phyloP scores from a whole-genome alignment of 2,888 invertebrate genomes.

The Ophion ventricosus region DNA sequence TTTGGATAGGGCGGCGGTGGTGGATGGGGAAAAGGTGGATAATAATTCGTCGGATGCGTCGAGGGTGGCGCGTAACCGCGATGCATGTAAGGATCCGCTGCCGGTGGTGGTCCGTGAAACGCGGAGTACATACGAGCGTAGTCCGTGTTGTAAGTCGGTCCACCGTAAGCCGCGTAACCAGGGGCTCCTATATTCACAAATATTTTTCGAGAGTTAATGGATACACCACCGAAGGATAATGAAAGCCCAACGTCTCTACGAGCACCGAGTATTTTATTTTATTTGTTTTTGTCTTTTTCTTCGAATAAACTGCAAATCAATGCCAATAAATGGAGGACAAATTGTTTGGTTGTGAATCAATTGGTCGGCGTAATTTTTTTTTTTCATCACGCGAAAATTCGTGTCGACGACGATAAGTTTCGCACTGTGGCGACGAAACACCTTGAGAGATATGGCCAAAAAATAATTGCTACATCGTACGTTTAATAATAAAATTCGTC shows the following conservation, averaged over 20 bases:
- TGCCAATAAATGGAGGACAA: not conserved
- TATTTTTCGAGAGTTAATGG: constrained; percentile 42
- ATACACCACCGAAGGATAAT: not conserved
- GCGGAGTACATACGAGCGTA: constrained; percentile 82
- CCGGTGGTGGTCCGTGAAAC: constrained; percentile 81
- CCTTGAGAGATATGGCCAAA: not conserved
- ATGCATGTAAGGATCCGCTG: constrained; percentile 81
- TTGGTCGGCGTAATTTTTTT: not conserved
- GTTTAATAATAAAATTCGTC: not conserved
- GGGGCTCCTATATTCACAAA: constrained; percentile 75
- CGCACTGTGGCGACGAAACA: not conserved
- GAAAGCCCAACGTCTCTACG: not conserved
- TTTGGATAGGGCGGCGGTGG: constrained; percentile 85
- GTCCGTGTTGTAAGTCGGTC: constrained; percentile 80
- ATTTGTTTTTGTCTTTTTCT: not conserved
- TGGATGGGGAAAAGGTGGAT: constrained; percentile 82
- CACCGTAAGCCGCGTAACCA: constrained; percentile 80
- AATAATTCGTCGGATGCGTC: constrained; percentile 80
- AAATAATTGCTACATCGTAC: not conserved
- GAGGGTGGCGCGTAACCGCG: constrained; percentile 80
- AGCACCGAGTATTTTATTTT: not conserved
- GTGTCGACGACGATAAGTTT: not conserved
- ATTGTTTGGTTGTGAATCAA: not conserved
- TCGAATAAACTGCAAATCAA: not conserved
- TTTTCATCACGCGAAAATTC: not conserved